A percentile compares a stretch with the other conserved stretches of the same genome.
These are phyloP conservation scores for Phrynocephalus versicolor DNA, from an alignment of 2,113 vertebrate species.

Conservation along the genomic window DNA sequence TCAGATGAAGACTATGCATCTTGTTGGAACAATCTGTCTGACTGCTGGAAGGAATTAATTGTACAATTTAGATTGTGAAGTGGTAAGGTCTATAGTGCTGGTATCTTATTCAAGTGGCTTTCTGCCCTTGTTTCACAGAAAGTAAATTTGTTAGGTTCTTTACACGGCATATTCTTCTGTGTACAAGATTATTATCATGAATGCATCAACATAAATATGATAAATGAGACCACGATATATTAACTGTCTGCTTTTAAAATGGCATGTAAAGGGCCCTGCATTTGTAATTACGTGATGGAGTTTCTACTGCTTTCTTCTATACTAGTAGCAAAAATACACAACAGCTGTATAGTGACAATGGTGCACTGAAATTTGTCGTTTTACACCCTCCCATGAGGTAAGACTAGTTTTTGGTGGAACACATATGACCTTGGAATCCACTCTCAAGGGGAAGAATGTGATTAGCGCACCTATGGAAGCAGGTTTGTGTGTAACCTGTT, in stretches of 20 bases:
- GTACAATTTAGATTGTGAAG: neutral
- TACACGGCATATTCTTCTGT: neutral
- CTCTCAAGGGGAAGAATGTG: too few relatives aligned
- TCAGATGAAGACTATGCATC: constrained; percentile 27
- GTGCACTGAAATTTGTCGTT: too few relatives aligned
- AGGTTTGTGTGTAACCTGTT: too few relatives aligned
- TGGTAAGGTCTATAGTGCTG: neutral
- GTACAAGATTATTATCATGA: neutral
- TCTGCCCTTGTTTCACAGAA: neutral
- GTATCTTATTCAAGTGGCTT: constrained; percentile 30
- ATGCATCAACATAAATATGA: neutral
- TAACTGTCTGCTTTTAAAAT: neutral
- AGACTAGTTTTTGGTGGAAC: too few relatives aligned
- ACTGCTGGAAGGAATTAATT: constrained; percentile 42
- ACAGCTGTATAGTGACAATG: too few relatives aligned
- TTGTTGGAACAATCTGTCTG: constrained; percentile 35
- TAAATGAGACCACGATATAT: neutral
- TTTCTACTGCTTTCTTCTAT: too few relatives aligned
- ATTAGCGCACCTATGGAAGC: too few relatives aligned
- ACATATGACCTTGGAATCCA: too few relatives aligned
- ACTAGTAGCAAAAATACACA: too few relatives aligned
- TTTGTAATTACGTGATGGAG: neutral
- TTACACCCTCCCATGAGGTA: too few relatives aligned
- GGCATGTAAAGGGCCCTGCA: neutral
- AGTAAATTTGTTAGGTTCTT: neutral